Evolutionary conservation across 2,888 invertebrate species (phyloP), one percentile per base, ranked within the genome.

Genomic region (Lasioglossum lativentre): DNA sequence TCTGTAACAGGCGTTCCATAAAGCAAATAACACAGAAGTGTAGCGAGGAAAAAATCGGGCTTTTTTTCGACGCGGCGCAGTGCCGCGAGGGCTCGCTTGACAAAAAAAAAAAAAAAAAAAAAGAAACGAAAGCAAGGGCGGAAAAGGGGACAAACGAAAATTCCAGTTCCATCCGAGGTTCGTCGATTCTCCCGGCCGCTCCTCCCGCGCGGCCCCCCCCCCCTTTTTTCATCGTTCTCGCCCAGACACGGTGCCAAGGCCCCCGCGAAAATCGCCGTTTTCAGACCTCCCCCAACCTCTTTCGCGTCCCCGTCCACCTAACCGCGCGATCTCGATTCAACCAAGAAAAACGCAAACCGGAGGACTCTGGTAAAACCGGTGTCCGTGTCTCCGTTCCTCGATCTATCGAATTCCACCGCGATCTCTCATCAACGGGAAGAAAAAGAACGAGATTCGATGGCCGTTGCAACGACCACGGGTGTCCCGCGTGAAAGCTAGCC

Each of bases 1-100:
- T 95, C 94, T 95, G 94, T 94, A 95, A 95, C 95, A 95, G 94
- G 94, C 95, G 95, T 94, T 95, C 93, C 94, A 94, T 94, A 95
- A 94, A 94, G 94, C 95, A 95, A 95, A 95, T 95, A 95, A 94
- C 93, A 93, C 92, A 93, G 91, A 92, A 93, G 92, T 92, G 93
- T 92, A 93, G 93, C 93, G 93, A 93, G 92, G 92, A 90, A 93
- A 92, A 93, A 93, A 92, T 90, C 89, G 90, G 86, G 90, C 89
- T 88, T 88, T 91, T 89, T 91, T 90, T 91, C 90, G 90, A 91
- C 91, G 89, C 90, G 90, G 88, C 85, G 83, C 91, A 85, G 87
- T 80, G 90, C 90, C 91, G 90, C 88, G 89, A 90, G 90, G 89
- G 89, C 86, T 90, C 83, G 86, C 77, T 83, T 77, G 87, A 78